These are phyloP conservation scores for Castor canadensis DNA, from an alignment of 2,113 vertebrate species.

Conservation along the genomic window DNA sequence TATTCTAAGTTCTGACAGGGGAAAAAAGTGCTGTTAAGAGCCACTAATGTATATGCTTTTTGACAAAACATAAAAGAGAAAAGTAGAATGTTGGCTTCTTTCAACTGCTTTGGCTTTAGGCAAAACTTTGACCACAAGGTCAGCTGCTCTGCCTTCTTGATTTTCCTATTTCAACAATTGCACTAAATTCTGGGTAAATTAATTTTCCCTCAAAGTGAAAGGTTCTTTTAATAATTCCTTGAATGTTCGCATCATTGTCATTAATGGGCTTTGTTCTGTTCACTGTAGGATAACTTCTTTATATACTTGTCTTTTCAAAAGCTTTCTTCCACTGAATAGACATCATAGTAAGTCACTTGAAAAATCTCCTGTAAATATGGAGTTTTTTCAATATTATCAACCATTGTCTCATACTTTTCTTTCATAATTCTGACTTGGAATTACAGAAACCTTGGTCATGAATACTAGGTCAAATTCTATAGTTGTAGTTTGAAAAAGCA, in stretches of 20 bases:
- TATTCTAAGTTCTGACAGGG: constrained; percentile 24
- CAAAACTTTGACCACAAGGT: constrained; percentile 47
- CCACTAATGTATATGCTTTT: neutral
- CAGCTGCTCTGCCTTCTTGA: constrained; percentile 19
- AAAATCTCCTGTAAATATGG: constrained; percentile 73
- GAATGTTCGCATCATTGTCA: constrained; percentile 75
- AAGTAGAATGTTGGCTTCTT: neutral
- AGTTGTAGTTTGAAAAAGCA: constrained; percentile 60
- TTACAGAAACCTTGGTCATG: constrained; percentile 61
- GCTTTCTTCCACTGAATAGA: constrained; percentile 75
- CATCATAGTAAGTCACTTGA: constrained; percentile 71
- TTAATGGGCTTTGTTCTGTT: constrained; percentile 76
- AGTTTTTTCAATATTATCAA: constrained; percentile 71
- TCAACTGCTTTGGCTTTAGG: neutral
- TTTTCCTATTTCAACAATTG: constrained; percentile 73
- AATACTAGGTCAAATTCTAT: constrained; percentile 65
- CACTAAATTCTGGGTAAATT: constrained; percentile 77
- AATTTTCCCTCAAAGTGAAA: constrained; percentile 75
- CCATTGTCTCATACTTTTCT: constrained; percentile 77
- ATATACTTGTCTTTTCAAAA: constrained; percentile 73
- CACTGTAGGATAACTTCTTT: constrained; percentile 70
- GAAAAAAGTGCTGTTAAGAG: neutral
- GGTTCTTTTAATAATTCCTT: constrained; percentile 75
- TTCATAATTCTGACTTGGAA: constrained; percentile 66
- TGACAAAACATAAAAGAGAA: constrained; percentile 14